phyloP scores from a whole-genome alignment of 2,113 vertebrate genomes.

The Rhea americana region DNA sequence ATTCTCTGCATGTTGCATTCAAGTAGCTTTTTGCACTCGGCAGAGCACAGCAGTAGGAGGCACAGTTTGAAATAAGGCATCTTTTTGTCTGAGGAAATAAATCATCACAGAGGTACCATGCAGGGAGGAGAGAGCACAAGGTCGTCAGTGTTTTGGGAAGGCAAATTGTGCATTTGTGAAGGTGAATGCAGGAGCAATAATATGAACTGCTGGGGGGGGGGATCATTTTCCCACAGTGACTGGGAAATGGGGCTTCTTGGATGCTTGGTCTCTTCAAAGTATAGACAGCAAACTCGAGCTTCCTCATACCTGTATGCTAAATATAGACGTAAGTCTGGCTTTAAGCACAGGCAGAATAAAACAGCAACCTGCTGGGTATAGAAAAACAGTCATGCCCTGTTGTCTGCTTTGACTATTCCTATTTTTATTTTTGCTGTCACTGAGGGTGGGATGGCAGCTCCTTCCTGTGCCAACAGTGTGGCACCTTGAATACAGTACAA shows the following conservation, averaged over 20 bases:
- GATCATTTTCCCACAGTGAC: not conserved
- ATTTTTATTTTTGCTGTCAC: not conserved
- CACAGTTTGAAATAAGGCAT: not conserved
- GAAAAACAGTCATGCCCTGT: not conserved
- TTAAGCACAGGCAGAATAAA: not conserved
- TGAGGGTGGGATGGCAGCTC: not conserved
- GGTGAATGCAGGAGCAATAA: not conserved
- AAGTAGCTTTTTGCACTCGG: not conserved
- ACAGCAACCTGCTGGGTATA: not conserved
- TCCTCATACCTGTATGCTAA: not conserved
- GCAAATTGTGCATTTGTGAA: not conserved
- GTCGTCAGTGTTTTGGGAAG: not conserved
- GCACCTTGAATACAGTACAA: not conserved
- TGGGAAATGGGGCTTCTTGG: not conserved
- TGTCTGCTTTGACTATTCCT: not conserved
- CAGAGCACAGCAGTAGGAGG: not conserved
- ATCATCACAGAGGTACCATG: not conserved
- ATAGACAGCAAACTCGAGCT: accelerated
- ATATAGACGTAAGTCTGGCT: not conserved
- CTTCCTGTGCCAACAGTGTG: not conserved
- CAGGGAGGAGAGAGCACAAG: not conserved
- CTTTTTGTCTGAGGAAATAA: not conserved
- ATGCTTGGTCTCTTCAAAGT: not conserved
- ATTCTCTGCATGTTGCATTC: not conserved
- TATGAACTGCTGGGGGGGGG: not conserved